These are phyloP conservation scores for Camelus bactrianus DNA, from an alignment of 2,113 vertebrate genomes.

Conservation along the genomic window DNA sequence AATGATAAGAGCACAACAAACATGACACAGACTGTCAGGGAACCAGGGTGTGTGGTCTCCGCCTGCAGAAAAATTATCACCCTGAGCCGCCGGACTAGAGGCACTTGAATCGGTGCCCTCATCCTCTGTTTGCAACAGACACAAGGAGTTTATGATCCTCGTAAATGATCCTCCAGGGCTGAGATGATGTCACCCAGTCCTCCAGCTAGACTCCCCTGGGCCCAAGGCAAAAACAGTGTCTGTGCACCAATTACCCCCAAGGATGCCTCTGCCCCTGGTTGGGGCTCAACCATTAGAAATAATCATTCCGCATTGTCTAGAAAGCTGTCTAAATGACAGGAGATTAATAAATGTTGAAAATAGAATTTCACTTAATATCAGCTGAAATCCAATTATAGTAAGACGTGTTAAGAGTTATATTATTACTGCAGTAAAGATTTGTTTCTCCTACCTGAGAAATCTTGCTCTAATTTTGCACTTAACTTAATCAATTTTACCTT, in stretches of 20 bases:
- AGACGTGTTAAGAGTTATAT: not conserved
- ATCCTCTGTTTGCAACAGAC: not conserved
- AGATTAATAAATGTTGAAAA: slow-evolving; percentile 60
- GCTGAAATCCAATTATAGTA: not conserved
- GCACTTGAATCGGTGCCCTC: not conserved
- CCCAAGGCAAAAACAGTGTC: not conserved
- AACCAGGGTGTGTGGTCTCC: rapidly evolving
- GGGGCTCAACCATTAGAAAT: not conserved
- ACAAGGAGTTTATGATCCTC: not conserved
- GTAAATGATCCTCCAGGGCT: not conserved
- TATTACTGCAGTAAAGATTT: not conserved
- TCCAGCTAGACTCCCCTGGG: not conserved
- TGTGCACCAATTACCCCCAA: not conserved
- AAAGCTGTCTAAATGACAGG: slow-evolving; percentile 18
- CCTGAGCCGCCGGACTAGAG: not conserved
- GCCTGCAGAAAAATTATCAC: not conserved
- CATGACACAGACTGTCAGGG: rapidly evolving
- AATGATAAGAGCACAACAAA: too few species aligned
- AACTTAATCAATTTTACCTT: not conserved
- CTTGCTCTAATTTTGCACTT: not conserved
- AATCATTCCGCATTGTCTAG: not conserved
- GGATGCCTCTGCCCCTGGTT: not conserved
- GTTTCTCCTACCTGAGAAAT: not conserved
- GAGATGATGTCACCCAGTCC: slow-evolving; percentile 39
- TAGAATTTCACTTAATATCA: slow-evolving; percentile 44